phyloP scores from a whole-genome alignment of 2,888 invertebrate genomes.

The Synergus itoensis region DNA sequence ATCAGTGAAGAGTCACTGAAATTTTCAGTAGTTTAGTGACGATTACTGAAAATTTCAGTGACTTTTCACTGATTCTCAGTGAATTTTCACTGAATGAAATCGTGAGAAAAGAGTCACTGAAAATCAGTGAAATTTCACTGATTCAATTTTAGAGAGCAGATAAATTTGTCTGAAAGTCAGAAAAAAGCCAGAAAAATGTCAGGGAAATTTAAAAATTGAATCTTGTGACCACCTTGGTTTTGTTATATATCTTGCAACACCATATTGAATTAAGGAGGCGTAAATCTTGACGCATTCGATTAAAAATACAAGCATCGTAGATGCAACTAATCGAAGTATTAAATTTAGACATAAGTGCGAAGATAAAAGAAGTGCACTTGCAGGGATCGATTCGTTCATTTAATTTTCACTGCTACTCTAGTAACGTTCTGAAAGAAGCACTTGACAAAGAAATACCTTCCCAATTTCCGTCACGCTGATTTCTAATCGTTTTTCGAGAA shows the following conservation, averaged over 20 bases:
- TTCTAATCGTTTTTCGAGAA: not conserved
- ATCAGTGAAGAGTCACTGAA: too few relatives aligned
- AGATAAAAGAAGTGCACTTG: conserved; percentile 23
- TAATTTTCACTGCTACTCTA: not conserved
- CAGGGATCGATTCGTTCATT: not conserved
- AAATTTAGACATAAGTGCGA: not conserved
- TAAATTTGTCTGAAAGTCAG: too few relatives aligned
- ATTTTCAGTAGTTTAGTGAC: too few relatives aligned
- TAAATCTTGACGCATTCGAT: not conserved
- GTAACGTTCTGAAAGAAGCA: not conserved
- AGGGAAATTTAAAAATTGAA: too few relatives aligned
- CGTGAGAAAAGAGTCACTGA: too few relatives aligned
- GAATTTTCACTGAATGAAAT: too few relatives aligned
- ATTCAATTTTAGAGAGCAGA: too few relatives aligned
- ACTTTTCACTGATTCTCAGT: too few relatives aligned
- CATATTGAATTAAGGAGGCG: not conserved
- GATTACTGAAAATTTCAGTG: too few relatives aligned
- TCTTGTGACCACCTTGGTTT: not conserved
- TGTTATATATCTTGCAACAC: not conserved
- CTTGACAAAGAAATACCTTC: not conserved
- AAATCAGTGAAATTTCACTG: too few relatives aligned
- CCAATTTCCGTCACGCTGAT: conserved; percentile 39
- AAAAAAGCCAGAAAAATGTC: too few relatives aligned
- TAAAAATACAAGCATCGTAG: conserved; percentile 25
- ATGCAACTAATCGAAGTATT: not conserved